These are phyloP conservation scores for Gastracanthus pulcherrimus DNA, from an alignment of 2,888 invertebrate species.

Conservation along the genomic window DNA sequence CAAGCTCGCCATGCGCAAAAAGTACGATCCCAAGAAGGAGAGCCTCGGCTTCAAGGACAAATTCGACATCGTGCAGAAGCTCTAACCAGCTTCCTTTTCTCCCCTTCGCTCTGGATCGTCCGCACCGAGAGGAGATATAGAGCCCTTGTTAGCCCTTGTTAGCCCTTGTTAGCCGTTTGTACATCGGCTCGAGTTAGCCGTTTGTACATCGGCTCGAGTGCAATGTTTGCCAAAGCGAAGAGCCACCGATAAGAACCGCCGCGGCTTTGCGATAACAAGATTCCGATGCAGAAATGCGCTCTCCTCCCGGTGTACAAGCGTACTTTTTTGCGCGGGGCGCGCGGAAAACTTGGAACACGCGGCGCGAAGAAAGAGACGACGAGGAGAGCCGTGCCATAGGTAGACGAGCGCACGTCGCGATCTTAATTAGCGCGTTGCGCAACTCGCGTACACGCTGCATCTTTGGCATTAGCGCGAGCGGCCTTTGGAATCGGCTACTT, in stretches of 20 bases:
- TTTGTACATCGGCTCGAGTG: too few species aligned
- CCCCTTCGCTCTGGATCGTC: background rate
- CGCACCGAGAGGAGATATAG: too few species aligned
- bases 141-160: too few species aligned
- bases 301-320: too few species aligned
- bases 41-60: conserved; percentile 94
- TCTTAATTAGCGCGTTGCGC: conserved; percentile 28
- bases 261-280: too few species aligned
- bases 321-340: background rate
- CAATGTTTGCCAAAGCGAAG: too few species aligned
- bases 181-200: too few species aligned
- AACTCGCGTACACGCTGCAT: conserved; percentile 11
- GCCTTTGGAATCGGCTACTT: too few species aligned
- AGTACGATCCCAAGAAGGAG: conserved; percentile 93
- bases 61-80: conserved; percentile 95
- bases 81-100: conserved; percentile 77
- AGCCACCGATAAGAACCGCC: too few species aligned
- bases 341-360: background rate
- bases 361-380: background rate
- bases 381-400: conserved; percentile 10
- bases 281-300: too few species aligned
- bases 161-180: too few species aligned
- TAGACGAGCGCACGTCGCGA: conserved; percentile 19
- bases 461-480: background rate
- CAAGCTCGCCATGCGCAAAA: conserved; percentile 90